Conservation (phyloP, 2,797 vertebrate genomes). For the Muscicapa striata region DNA sequence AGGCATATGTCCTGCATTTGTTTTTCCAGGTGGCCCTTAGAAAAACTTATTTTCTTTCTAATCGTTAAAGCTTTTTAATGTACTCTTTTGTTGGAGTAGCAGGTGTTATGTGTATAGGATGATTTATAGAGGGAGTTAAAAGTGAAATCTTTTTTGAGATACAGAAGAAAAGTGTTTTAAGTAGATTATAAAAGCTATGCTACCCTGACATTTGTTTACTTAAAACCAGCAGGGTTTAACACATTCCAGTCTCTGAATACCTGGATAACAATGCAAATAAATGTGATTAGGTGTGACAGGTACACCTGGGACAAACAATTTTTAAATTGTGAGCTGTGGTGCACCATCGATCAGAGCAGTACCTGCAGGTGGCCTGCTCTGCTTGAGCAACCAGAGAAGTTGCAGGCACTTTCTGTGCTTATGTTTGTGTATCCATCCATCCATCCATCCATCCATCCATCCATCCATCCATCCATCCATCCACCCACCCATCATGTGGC, state of each 20-base stretch:
- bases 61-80: conserved; percentile 12
- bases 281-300: not conserved
- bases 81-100: conserved; percentile 4
- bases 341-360: not conserved
- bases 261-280: not conserved
- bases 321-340: not conserved
- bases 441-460: not conserved
- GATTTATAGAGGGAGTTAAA: conserved; percentile 29
- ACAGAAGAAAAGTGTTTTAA: conserved; percentile 1
- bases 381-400: not conserved
- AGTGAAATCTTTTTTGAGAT: conserved; percentile 12
- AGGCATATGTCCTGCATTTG: not conserved
- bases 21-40: conserved; percentile 3
- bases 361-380: not conserved
- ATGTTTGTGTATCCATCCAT: rapidly evolving
- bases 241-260: not conserved
- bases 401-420: not conserved
- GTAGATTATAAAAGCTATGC: not conserved
- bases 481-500: not conserved
- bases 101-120: not conserved
- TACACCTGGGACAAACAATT: not conserved
- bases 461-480: too few species aligned
- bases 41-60: conserved; percentile 26
- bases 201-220: conserved; percentile 16
- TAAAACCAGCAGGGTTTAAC: conserved; percentile 10